Conservation (phyloP, 2,113 vertebrate genomes). For the Puntigrus tetrazona region DNA sequence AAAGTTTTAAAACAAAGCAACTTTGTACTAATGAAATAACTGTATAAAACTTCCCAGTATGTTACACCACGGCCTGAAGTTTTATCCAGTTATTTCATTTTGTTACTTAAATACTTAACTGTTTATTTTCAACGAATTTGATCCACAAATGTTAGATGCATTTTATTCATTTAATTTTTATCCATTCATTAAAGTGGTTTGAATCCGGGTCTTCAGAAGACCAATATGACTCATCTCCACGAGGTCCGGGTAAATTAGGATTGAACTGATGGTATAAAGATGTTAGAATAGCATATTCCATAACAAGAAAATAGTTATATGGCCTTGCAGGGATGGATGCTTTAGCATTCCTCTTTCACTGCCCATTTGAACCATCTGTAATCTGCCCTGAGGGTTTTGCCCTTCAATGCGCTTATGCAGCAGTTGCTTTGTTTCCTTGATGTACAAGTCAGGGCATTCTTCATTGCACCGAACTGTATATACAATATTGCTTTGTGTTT, state of each 20-base stretch:
- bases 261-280: background rate
- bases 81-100: too few relatives aligned
- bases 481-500: conserved; percentile 36
- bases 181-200: background rate
- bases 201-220: background rate
- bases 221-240: background rate
- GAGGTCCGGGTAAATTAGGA: background rate
- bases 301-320: background rate
- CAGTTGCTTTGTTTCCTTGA: conserved; percentile 16
- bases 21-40: too few relatives aligned
- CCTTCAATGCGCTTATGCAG: conserved; percentile 28
- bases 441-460: conserved; percentile 23
- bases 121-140: background rate
- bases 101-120: background rate
- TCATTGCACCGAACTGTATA: background rate
- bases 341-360: background rate
- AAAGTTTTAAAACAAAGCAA: background rate
- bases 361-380: conserved; percentile 12
- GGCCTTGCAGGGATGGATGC: background rate
- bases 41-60: too few relatives aligned
- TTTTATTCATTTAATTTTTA: background rate
- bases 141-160: background rate
- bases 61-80: too few relatives aligned
- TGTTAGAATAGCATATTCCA: background rate
- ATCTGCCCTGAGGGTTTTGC: background rate